Base-by-base conservation (phyloP, 2,797 vertebrate genomes). In the Gobionotothen gibberifrons region DNA sequence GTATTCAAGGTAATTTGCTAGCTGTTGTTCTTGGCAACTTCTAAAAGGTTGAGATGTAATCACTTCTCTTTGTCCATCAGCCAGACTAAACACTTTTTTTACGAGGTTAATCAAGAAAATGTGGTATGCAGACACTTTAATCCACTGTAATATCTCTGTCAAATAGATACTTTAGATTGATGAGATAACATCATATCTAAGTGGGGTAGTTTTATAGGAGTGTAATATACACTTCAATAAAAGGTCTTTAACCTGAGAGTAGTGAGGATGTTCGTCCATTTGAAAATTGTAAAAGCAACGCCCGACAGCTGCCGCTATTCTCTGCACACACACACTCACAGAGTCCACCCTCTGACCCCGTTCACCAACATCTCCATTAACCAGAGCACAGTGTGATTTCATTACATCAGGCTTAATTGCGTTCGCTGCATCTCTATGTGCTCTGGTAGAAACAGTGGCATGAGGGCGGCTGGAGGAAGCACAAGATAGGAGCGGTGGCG, bases 331-430 rank as follows among this genome's bases (percentile, higher is more conserved):
- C 40, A 68, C 42, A 75, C 26, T 51, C 19, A 36, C 48, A 53
- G 9, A 82, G 56, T 76, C 74, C 76, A 78, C 67, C 39, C 8
- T 4, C 79, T 90, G 90, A 91, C 90, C 90, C 72, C 32, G 26
- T 83, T 85, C 88, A 69, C 91, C 74, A 86, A 64, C 83, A 71
- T 82, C 81, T 90, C 91, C 91, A 91, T 93, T 91, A 90, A 90
- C 89, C 89, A 87, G 87, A 89, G 85, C 90, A 57, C 77, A 78
- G 85, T 82, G 82, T 91, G 89, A 92, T 93, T 93, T 94, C 90
- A 92, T 94, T 93, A 92, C 90, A 75, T 42, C 69, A 13, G 73
- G 36, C 88, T 81, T 93, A 92, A 93, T 93, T 90, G 91, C 84
- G 85, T 91, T 87, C 29, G 43, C 70, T 80, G 89, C 85, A 70